These are phyloP conservation scores for Drosophila niveifrons DNA, from an alignment of 2,888 invertebrate genomes.

Conservation along the genomic window DNA sequence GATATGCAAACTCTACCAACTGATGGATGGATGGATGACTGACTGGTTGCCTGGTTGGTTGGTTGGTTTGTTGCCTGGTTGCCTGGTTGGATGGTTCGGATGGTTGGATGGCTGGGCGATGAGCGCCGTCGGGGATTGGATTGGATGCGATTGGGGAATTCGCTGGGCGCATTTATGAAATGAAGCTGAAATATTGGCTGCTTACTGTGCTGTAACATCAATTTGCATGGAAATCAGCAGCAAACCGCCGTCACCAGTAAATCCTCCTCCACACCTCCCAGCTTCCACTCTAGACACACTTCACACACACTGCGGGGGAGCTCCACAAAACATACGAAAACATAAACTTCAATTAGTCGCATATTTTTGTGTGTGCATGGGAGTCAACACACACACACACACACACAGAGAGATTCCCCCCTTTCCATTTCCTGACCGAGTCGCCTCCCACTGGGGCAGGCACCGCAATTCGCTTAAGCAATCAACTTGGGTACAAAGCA, in stretches of 20 bases:
- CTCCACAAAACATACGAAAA: conserved; percentile 34
- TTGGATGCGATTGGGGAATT: conserved; percentile 63
- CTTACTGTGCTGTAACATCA: conserved; percentile 78
- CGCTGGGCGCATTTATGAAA: conserved; percentile 64
- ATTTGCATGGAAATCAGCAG: conserved; percentile 74
- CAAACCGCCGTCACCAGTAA: conserved; percentile 46
- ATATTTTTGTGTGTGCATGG: conserved; percentile 60
- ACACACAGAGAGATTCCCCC: not conserved
- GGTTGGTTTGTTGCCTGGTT: not conserved
- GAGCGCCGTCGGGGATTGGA: conserved; percentile 35
- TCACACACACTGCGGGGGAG: not conserved
- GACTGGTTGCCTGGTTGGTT: conserved; percentile 10
- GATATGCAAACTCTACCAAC: conserved; percentile 71
- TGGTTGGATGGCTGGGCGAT: not conserved
- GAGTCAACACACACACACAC: not conserved
- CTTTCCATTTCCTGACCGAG: not conserved
- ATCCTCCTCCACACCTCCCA: not conserved
- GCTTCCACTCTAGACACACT: not conserved
- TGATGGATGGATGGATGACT: conserved; percentile 37
- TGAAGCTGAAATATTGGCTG: conserved; percentile 76
- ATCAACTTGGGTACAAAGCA: conserved; percentile 43
- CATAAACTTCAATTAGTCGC: conserved; percentile 66
- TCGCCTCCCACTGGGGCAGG: conserved; percentile 8
- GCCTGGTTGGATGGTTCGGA: not conserved
- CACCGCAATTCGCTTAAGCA: conserved; percentile 59